phyloP scores from a whole-genome alignment of 2,113 vertebrate species.

The Rhinogobius similis region DNA sequence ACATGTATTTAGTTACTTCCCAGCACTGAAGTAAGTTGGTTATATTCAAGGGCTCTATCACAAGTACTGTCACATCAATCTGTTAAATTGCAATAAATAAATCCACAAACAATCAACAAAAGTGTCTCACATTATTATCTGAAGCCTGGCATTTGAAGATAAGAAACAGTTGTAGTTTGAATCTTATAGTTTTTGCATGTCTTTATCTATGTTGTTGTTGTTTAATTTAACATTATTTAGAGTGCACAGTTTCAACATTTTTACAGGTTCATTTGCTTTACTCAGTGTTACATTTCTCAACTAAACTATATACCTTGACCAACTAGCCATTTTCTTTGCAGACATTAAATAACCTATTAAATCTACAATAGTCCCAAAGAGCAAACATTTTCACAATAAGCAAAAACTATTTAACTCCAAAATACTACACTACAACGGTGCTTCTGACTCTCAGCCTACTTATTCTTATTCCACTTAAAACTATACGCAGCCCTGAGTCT shows the following conservation, averaged over 20 bases:
- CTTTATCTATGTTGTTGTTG: no score
- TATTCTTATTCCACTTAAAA: neutral
- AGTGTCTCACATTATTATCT: neutral
- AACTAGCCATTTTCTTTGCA: no score
- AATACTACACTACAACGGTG: neutral
- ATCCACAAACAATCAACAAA: neutral
- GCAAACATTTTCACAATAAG: neutral
- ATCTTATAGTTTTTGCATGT: neutral
- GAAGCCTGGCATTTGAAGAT: neutral
- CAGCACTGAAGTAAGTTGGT: neutral
- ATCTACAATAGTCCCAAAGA: no score
- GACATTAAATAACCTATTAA: neutral
- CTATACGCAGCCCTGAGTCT: slow-evolving; percentile 8
- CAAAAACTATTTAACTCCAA: neutral
- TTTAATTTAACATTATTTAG: neutral
- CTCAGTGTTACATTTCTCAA: no score
- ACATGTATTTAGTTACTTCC: no score
- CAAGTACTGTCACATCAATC: neutral
- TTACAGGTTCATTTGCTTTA: neutral
- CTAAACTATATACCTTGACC: no score
- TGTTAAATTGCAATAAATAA: neutral
- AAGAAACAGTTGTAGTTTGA: neutral
- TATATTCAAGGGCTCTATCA: neutral
- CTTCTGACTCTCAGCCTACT: neutral
- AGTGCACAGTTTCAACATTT: neutral